Base-by-base conservation (phyloP, 2,888 invertebrate species). In the Philereme vetulata region DNA sequence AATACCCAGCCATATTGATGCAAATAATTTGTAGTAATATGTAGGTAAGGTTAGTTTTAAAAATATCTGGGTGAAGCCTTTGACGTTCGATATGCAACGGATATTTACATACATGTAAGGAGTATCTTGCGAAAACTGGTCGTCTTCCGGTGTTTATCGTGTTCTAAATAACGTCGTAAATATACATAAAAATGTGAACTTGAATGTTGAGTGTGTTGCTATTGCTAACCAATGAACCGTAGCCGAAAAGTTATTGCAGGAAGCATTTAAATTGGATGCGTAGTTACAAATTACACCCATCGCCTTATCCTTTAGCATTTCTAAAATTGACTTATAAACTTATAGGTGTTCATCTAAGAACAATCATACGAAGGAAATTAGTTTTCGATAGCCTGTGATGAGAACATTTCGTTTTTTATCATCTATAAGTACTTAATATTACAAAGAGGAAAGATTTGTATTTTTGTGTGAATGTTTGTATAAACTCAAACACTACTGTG, bases 91-190 rank as follows among this genome's bases (percentile, higher is more conserved):
- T 61, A 64, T 63, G 38, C 56, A 56, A 60, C 57, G 65, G 62
- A 70, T 62, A 65, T 62, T 65, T 65, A 58, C 76, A 77, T 77
- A 74, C 72, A 62, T 62, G 65, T 74, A 74, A 71, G 69, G 68
- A 68, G 67, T 70, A 72, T 80, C 75, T 77, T 78, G 75, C 71
- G 67, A 75, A 82, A 86, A 83, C 76, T 66, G 78, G 83, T 79
- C 76, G 67, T 71, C 78, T 82, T 80, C 74, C 79, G 78, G 72
- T 62, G 72, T 75, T 87, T 87, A 87, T 88, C 88, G 77, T 77
- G 80, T 75, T 75, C 81, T 78, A 76, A 84, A 83, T 86, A 85
- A 53, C 68, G 68, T 72, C 71, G 67, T 74, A 73, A 75, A 71
- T 75, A 68, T 69, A 3, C 60, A 56, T 71, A 70, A 69, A 73